Evolutionary conservation across 2,113 vertebrate species (phyloP), one percentile per base, ranked within the genome.

Genomic region (Gadus chalcogrammus): DNA sequence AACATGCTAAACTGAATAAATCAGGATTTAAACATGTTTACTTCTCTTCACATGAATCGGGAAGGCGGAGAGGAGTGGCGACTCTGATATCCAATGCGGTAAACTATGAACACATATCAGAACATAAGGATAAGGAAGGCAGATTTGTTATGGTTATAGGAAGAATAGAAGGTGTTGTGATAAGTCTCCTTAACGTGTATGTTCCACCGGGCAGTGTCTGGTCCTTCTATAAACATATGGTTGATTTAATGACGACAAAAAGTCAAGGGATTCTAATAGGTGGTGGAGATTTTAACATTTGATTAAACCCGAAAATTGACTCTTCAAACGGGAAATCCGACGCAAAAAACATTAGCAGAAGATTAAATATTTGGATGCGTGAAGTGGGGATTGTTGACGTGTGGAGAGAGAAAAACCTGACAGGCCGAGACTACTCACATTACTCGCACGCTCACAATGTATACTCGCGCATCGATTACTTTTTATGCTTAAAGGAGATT

Each of bases 381-480:
- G 65, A 61, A 55, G 4, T 65, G 15, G 48, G 73, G 6, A 28
- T 75, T 17, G 5, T 70, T 65, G 62, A 75, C 53, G 22, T 65
- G 6, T 69, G 73, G 61, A 52, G 73, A 18, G 67, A 70, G 48
- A 31, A 69, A 16, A 20, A 75, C 7, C 61, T 53, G n/a, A 22
- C 42, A 17, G 58, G 27, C 9, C 31, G 38, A 1, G 31, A 73
- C 5, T 67, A 73, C 20, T 65, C 11, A 7, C 59, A 61, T 18
- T 69, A 59, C 27, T 70, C 68, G 4, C 3, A 12, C n/a, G 3
- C n/a, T 15, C 16, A 55, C 16, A 55, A 55, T 11, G 62, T n/a
- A 22, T 2, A 70, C 4, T 72, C 74, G 55, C 67, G 65, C 27
- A 72, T 64, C 15, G 65, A 64, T 22, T 71, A 28, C 65, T 77